Percentiles rank a stretch among this genome's conserved stretches.
These are phyloP conservation scores for Talpa occidentalis DNA, from an alignment of 2,113 vertebrate species.

Conservation along the genomic window DNA sequence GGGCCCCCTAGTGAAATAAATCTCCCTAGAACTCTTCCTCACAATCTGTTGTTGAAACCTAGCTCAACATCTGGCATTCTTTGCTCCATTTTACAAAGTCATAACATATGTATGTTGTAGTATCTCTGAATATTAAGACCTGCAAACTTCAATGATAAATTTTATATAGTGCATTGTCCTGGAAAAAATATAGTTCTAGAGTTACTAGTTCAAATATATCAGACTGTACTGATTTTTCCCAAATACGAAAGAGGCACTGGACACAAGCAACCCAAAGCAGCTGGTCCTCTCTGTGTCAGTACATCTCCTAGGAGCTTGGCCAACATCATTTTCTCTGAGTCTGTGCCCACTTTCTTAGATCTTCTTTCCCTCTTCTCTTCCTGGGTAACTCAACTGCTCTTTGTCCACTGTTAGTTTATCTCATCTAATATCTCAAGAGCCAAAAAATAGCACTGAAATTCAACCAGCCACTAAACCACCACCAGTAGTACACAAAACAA, in stretches of 20 bases:
- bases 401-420: neutral
- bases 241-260: neutral
- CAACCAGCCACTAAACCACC: neutral
- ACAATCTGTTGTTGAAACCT: neutral
- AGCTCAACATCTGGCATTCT: neutral
- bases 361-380: neutral
- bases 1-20: neutral
- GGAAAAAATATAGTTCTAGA: neutral
- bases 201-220: neutral
- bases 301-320: neutral
- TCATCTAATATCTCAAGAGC: neutral
- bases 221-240: neutral
- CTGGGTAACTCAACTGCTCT: neutral
- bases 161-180: neutral
- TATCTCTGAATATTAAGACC: neutral
- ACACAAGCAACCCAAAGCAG: neutral
- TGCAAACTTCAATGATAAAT: neutral
- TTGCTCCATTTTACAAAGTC: neutral
- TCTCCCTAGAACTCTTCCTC: neutral
- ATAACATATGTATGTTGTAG: neutral
- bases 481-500: neutral
- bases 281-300: rapidly evolving
- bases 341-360: neutral
- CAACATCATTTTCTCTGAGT: neutral
- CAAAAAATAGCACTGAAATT: neutral